phyloP scores from a whole-genome alignment of 2,113 vertebrate species.

The Oenanthe oenanthe region DNA sequence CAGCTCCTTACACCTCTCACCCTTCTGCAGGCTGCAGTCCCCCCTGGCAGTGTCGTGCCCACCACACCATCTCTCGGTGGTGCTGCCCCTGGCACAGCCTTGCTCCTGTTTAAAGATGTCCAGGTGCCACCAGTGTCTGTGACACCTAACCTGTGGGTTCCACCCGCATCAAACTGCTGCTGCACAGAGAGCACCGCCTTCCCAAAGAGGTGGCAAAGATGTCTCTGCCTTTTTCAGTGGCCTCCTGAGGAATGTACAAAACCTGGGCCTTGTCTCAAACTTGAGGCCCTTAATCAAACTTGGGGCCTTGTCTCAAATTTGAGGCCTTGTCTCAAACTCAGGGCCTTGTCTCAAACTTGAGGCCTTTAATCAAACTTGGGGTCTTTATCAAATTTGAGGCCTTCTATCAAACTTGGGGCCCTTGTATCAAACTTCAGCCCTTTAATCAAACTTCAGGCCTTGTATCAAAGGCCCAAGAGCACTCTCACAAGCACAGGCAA shows the following conservation, averaged over 20 bases:
- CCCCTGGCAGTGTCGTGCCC: neutral
- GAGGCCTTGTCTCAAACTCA: neutral
- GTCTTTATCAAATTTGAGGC: neutral
- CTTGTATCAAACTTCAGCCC: neutral
- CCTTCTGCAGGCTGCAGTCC: neutral
- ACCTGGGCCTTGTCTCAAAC: neutral
- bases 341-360: neutral
- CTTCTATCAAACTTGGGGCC: neutral
- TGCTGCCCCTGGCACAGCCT: neutral
- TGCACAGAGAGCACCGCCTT: rapidly evolving
- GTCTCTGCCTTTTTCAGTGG: neutral
- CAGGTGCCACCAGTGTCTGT: neutral
- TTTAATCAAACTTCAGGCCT: neutral
- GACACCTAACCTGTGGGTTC: neutral
- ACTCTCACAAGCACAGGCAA: neutral
- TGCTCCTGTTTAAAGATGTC: neutral
- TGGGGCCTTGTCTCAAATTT: too few species aligned
- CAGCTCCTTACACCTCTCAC: neutral
- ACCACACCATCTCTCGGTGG: neutral
- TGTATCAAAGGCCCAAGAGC: neutral
- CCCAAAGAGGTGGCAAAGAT: neutral
- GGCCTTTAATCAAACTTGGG: neutral
- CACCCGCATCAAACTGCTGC: neutral
- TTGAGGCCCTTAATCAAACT: too few species aligned
- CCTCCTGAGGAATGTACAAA: neutral